Conservation (phyloP, 1,140 invertebrate genomes). For the Acyrthosiphon pisum region DNA sequence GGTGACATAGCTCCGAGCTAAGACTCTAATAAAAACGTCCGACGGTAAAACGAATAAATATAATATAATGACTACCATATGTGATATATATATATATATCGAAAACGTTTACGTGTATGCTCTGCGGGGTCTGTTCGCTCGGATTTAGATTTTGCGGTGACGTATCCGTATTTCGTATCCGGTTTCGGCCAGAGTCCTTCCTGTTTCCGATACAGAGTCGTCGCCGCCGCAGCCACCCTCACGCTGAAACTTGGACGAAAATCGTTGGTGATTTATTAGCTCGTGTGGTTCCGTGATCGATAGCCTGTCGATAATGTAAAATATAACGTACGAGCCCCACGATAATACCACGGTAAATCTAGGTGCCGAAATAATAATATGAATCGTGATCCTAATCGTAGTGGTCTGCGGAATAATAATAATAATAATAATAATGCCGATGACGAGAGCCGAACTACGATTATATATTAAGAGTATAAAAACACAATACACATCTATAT, state of each 20-base stretch:
- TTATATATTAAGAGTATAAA: neutral
- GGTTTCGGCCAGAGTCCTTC: neutral
- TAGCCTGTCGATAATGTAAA: neutral
- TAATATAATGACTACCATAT: conserved; percentile 4
- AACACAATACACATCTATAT: neutral
- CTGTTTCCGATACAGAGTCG: neutral
- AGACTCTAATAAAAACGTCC: neutral
- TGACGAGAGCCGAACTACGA: too few relatives aligned
- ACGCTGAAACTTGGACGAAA: neutral
- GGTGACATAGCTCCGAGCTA: neutral
- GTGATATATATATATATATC: neutral
- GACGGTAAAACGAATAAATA: neutral
- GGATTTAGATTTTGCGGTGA: neutral
- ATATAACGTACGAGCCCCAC: neutral
- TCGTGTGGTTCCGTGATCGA: neutral
- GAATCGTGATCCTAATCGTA: neutral
- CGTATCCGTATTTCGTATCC: neutral
- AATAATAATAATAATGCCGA: too few relatives aligned
- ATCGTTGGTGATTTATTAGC: neutral
- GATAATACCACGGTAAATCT: neutral
- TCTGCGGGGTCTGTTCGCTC: neutral
- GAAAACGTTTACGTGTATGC: neutral
- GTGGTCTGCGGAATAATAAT: too few relatives aligned
- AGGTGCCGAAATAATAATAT: neutral
- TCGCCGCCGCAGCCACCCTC: too few relatives aligned